Evolutionary conservation across 2,888 invertebrate species (phyloP), one percentile per base, ranked within the genome.

Genomic region (Rhagophthalmus giganteus): DNA sequence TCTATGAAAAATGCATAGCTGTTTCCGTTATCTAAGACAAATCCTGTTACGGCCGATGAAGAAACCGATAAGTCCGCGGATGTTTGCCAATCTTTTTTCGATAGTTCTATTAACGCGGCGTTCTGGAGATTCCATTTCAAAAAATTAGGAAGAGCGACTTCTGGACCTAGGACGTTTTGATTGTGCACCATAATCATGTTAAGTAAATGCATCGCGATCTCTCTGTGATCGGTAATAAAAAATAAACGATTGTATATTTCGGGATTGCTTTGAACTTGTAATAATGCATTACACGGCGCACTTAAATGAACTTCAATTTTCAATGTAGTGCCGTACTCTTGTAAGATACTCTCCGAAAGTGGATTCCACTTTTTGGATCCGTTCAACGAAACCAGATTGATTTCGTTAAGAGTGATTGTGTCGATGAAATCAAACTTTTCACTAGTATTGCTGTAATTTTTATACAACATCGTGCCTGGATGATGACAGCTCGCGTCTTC

Each of bases 271-370:
- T 54, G 37, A 20, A 54, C 13, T 10, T 52, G 32, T 13, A 38
- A 24, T 6, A 53, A 7, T 6, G 10, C 32, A 15, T 38, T 30
- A 6, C 54, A 15, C 0, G 61, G 58, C 2, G 54, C 56, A 11
- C 33, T 44, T 28, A 63, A 51, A 32, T 50, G 54, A 1, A 60
- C 54, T 44, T 63, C 61, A n/a, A 65, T 42, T 31, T 62, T 55
- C 34, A 67, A 48, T 11, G 39, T 42, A 5, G 62, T 62, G 4
- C 55, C 60, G 13, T 16, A 47, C 7, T 42, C 42, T 2, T 52
- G 30, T 7, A 66, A 30, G 9, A 57, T 16, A 4, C 9, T 33
- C 33, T 66, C 65, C 3, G 41, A 47, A 35, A 66, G 32, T 0
- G 62, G 61, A 34, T 49, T 60, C 11, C 12, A 34, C 25, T 20